These are phyloP conservation scores for Theonella swinhoei DNA, from an alignment of 37 sponge, comb jelly and placozoan species.

Conservation along the genomic window DNA sequence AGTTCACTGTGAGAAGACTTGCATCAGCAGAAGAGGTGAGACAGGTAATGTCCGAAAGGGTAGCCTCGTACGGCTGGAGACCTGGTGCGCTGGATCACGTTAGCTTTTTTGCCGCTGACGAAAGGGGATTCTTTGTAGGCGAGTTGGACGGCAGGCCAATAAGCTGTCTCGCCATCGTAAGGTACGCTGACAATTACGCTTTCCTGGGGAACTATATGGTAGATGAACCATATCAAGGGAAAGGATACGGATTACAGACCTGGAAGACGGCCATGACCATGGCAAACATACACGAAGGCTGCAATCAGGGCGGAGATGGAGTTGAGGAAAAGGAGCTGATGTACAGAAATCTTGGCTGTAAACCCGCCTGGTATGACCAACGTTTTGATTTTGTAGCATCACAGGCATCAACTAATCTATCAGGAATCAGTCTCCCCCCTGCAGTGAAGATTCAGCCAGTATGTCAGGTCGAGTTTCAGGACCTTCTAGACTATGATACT, in stretches of 20 bases:
- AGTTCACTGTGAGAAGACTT: neutral
- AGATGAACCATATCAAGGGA: slow-evolving; percentile 6
- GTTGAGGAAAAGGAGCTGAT: neutral
- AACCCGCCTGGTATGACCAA: neutral
- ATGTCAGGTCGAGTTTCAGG: neutral
- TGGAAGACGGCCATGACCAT: neutral
- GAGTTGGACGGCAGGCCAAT: slow-evolving; percentile 13
- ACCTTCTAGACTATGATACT: neutral
- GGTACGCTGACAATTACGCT: neutral
- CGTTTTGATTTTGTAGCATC: neutral
- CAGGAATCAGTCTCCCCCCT: neutral
- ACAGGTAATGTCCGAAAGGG: neutral
- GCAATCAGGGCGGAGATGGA: neutral
- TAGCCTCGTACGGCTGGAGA: neutral
- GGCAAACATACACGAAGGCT: neutral
- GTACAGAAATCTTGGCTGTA: neutral
- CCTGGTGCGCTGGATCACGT: neutral
- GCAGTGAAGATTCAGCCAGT: neutral
- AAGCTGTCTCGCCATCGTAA: neutral
- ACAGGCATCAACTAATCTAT: neutral
- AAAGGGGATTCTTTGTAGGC: slow-evolving; percentile 3
- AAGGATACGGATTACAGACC: neutral
- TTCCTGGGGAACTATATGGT: slow-evolving; percentile 10
- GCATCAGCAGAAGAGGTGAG: neutral
- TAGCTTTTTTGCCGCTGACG: slow-evolving; percentile 1